Base-by-base conservation (phyloP, 35 echinoderm and acorn worm species). In the Diadema setosum region DNA sequence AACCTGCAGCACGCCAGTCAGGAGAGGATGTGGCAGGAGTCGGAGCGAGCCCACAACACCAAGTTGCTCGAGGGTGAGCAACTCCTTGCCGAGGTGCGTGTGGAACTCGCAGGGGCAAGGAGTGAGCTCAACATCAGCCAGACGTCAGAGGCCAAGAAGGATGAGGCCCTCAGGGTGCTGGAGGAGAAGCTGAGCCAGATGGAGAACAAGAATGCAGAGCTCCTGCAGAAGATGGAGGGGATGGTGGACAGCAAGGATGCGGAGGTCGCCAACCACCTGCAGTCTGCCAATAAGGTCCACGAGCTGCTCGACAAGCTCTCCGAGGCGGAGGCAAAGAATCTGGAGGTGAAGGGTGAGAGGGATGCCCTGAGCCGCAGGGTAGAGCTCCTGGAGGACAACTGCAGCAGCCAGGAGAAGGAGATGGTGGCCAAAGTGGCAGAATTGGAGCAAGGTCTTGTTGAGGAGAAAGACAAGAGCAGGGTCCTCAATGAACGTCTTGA, bases 261-360 rank as follows among this genome's bases (percentile, higher is more conserved):
- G 8, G 88, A 82, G 75, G 92, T 84, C 16, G 60, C 92, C 29
- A 89, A 82, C 41, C 92, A 94, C 81, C 88, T 90, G 80, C 87
- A 94, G 57, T 94, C 92, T 6, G 92, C 92, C n/a, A 86, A 84
- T 43, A 94, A 90, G 55, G 92, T 90, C 2, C 92, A 94, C 70
- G 92, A 94, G 80, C 83, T 94, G 46, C 43, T 94, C 24, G 55
- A 69, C 23, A 90, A 78, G 37, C 39, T 94, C 3, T 67, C 75
- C 39, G 92, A 85, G 81, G 86, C 82, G 9, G 92, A 94, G 83
- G 85, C 57, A 27, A 49, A 82, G 65, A 94, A 94, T 63, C 17
- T 90, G 42, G 52, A 83, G 26, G 58, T 94, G 23, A 73, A 86
- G 58, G 87, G 87, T 9, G 49, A 52, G 5, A 94, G 69, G 17